These are phyloP conservation scores for Nibea albiflora DNA, from an alignment of 2,113 vertebrate species.

Conservation along the genomic window DNA sequence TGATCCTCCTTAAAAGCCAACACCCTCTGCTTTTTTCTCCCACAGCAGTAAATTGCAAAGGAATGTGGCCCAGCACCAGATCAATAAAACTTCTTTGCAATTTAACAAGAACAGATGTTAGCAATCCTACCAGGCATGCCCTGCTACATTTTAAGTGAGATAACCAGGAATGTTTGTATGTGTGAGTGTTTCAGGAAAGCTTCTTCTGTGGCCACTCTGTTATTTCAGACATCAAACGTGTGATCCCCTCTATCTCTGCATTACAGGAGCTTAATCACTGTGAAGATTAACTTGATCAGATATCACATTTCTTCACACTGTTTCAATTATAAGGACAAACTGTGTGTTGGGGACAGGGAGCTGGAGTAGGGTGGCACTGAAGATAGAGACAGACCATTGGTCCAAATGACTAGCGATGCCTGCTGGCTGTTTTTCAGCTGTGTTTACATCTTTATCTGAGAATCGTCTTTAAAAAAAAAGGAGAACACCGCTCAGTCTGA, in stretches of 20 bases:
- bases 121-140: conserved; percentile 46
- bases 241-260: conserved; percentile 61
- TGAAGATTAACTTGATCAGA: conserved; percentile 75
- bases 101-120: conserved; percentile 82
- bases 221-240: conserved; percentile 65
- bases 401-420: conserved; percentile 46
- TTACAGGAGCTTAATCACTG: conserved; percentile 69
- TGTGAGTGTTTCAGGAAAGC: background rate
- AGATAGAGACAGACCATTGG: conserved; percentile 46
- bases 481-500: conserved; percentile 1
- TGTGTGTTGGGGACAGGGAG: conserved; percentile 13
- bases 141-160: conserved; percentile 60
- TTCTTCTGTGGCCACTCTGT: conserved; percentile 28
- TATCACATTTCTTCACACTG: conserved; percentile 65
- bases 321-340: conserved; percentile 73
- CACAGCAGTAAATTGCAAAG: conserved; percentile 67
- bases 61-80: conserved; percentile 69
- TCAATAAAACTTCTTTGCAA: conserved; percentile 76
- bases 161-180: conserved; percentile 17
- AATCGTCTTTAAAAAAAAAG: conserved; percentile 38
- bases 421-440: conserved; percentile 61
- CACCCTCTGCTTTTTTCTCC: conserved; percentile 48
- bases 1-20: conserved; percentile 58
- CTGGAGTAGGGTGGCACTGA: conserved; percentile 10
- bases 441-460: conserved; percentile 53